Conservation (phyloP, 1,140 invertebrate species). For the Drosophila chauvacae region DNA sequence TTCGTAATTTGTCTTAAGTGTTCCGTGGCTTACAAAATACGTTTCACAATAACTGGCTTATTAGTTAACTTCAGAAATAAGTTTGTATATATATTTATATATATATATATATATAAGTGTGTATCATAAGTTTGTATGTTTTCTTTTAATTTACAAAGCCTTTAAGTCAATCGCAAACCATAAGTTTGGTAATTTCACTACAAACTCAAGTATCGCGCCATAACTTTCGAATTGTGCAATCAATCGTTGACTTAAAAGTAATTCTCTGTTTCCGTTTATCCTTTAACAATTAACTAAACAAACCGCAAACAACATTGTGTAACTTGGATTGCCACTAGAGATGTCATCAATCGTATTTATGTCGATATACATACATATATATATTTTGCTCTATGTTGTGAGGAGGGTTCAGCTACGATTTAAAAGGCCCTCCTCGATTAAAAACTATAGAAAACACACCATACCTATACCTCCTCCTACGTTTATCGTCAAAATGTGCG, state of each 20-base stretch:
- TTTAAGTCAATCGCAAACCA: constrained; percentile 74
- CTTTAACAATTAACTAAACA: constrained; percentile 77
- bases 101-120: constrained; percentile 5
- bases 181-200: constrained; percentile 56
- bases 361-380: constrained; percentile 14
- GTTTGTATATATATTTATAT: constrained; percentile 41
- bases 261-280: constrained; percentile 31
- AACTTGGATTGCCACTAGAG: constrained; percentile 69
- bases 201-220: constrained; percentile 30
- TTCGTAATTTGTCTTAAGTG: constrained; percentile 49
- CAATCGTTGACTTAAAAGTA: constrained; percentile 52
- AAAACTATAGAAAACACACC: constrained; percentile 72
- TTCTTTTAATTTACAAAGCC: constrained; percentile 64
- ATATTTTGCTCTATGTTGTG: constrained; percentile 47
- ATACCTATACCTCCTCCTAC: background rate
- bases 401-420: constrained; percentile 38
- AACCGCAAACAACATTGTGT: constrained; percentile 72
- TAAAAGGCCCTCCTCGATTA: constrained; percentile 60
- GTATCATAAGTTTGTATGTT: constrained; percentile 30
- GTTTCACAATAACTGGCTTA: constrained; percentile 66
- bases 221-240: constrained; percentile 56
- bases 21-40: constrained; percentile 53
- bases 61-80: constrained; percentile 53
- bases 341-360: constrained; percentile 46
- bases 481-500: constrained; percentile 50